phyloP scores from a whole-genome alignment of 2,888 invertebrate species.

The Acleris laterana region DNA sequence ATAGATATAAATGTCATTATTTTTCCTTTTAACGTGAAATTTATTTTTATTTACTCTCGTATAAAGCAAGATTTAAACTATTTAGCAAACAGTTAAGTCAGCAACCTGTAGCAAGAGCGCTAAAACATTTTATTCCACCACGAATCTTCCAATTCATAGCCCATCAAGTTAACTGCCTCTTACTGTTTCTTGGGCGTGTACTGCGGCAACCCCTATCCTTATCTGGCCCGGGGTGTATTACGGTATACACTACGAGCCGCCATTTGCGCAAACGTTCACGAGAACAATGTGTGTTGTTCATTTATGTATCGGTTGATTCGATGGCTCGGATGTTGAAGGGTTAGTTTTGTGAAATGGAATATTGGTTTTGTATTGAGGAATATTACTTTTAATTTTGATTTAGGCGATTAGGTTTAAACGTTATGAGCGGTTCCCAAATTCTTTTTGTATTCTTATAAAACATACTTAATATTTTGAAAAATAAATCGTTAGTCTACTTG shows the following conservation, averaged over 20 bases:
- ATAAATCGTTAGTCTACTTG: no score
- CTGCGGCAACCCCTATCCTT: conserved; percentile 21
- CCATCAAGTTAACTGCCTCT: conserved; percentile 2
- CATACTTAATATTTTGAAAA: no score
- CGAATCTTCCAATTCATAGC: conserved; percentile 1
- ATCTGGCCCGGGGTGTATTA: conserved; percentile 28
- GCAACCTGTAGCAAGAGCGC: not conserved
- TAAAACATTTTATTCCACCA: conserved; percentile 2
- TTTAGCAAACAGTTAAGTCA: not conserved
- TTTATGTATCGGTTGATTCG: conserved; percentile 19
- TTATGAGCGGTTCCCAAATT: no score
- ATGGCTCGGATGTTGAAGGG: conserved; percentile 8
- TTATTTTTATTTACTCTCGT: no score
- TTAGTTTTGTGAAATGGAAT: not conserved
- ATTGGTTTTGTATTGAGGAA: not conserved
- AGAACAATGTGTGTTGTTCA: conserved; percentile 30
- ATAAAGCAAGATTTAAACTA: no score
- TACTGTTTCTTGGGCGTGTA: conserved; percentile 14
- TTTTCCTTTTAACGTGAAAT: no score
- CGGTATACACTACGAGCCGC: conserved; percentile 12
- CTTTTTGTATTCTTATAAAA: no score
- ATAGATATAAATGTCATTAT: no score
- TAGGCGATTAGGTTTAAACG: not conserved
- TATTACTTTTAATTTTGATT: not conserved
- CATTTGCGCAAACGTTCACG: conserved; percentile 27